Base-by-base conservation (phyloP, 2,888 invertebrate species). In the Ceramica pisi region DNA sequence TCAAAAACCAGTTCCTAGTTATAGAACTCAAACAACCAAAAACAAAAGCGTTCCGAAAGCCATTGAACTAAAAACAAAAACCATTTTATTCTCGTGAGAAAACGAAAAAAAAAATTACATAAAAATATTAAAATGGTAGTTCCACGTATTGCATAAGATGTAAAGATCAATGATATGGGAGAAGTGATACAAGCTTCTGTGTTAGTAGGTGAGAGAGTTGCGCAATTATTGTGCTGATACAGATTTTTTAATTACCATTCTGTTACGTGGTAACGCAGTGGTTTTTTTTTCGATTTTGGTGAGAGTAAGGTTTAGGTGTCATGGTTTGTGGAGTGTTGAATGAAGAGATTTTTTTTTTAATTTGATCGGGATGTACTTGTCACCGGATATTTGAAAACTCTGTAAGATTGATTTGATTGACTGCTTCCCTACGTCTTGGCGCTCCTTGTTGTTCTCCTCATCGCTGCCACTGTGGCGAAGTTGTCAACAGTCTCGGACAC, bases 171-270 rank as follows among this genome's bases (percentile, higher is more conserved):
- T 81, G 81, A 81, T 83, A 76, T 19, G 38, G 16, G 53, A 55
- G 73, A 72, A 75, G 75, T 76, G 79, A 82, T 84, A 84, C 75
- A 75, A 73, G 53, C 75, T 87, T 86, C 85, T 89, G 80, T 92
- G 92, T 91, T 86, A 92, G 88, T 92, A 81, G 91, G 90, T 89
- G 89, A 89, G 76, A 86, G 84, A 65, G 86, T 75, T 75, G 48
- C 41, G 65, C 48, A 75, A 75, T 50, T 50, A 56, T 51, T 89
- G 83, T 83, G 83, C 78, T 88, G 85, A 67, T 71, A 67, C 46
- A 64, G 48, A 60, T 71, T 50, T 81, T 81, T 83, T 76, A 80
- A 75, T 75, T 80, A 74, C 71, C n/a, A 12, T 16, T 59, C 12
- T 73, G 80, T 75, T 80, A 64, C 80, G 75, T 74, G 75, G 50